Evolutionary conservation across 2,113 vertebrate species (phyloP), one percentile per base, ranked within the genome.

Genomic region (Chrysochloris asiatica): DNA sequence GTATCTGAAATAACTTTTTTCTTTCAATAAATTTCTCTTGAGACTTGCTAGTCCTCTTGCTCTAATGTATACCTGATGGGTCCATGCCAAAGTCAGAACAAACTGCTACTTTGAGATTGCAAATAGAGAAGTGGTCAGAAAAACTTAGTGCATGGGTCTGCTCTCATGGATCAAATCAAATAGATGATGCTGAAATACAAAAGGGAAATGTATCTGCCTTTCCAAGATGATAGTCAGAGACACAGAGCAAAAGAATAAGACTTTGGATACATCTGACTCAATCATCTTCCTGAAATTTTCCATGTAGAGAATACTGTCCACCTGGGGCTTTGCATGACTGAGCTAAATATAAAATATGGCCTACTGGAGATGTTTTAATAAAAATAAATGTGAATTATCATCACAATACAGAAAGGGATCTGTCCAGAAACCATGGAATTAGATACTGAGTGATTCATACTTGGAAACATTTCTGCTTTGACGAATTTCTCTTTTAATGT

Each of bases 401-500:
- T 88, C 71, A 88, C 47, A 93, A 41, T 89, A 30, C 24, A 90
- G 47, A 88, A 87, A n/a, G 11, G 22, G 28, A 91, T 90, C 86
- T 86, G 59, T 54, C 24, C 71, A 76, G 52, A 77, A 86, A 77
- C 26, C 50, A 48, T 72, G 71, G 36, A 87, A 83, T 91, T 84
- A 72, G 85, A 85, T 59, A 77, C 38, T 38, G 36, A 52, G 76
- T 95, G 80, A 95, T 54, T 93, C 94, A 89, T 48, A 65, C 80
- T 50, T 52, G 45, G 33, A 67, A 50, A 50, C 38, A 38, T 33
- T 92, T 95, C 56, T 90, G 30, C 76, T 33, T 87, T 95, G 73
- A 95, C 47, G 89, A 85, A 77, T 93, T 95, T 72, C 56, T 92
- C 16, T 77, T 93, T 93, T 88, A 92, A 88, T 93, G 88, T 94